These are phyloP conservation scores for Larimichthys crocea DNA, from an alignment of 2,113 vertebrate genomes.

Conservation along the genomic window DNA sequence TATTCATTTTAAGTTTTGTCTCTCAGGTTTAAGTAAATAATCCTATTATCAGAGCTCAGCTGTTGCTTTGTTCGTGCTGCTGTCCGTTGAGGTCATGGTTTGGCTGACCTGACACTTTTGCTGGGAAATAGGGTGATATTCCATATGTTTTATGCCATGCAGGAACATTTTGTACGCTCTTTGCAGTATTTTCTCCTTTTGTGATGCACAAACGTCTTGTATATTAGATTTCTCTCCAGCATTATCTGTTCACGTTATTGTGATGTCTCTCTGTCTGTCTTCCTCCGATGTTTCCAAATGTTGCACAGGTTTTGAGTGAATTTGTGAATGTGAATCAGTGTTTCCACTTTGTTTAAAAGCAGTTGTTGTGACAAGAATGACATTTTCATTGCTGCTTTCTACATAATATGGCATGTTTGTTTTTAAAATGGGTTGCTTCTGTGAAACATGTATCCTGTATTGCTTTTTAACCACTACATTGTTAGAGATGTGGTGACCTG, in stretches of 20 bases:
- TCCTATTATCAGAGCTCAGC: constrained; percentile 61
- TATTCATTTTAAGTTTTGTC: constrained; percentile 32
- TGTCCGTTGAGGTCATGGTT: constrained; percentile 50
- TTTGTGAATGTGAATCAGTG: background rate
- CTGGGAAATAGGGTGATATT: constrained; percentile 18
- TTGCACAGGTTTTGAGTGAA: background rate
- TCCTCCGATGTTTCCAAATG: background rate
- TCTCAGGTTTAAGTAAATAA: constrained; percentile 47
- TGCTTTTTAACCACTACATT: background rate
- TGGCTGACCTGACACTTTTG: constrained; percentile 42
- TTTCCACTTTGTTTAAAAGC: background rate
- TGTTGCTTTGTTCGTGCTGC: constrained; percentile 44
- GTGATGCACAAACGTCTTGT: background rate
- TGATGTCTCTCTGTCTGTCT: background rate
- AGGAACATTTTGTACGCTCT: background rate
- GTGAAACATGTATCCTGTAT: background rate
- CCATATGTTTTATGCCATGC: background rate
- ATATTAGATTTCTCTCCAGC: background rate
- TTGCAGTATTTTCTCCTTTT: background rate
- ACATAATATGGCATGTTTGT: background rate
- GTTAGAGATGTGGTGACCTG: background rate
- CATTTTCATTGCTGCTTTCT: background rate
- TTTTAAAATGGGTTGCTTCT: background rate
- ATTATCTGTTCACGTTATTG: background rate
- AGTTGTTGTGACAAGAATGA: background rate